These are phyloP conservation scores for Saccopteryx leptura DNA, from an alignment of 2,113 vertebrate species.

Conservation along the genomic window DNA sequence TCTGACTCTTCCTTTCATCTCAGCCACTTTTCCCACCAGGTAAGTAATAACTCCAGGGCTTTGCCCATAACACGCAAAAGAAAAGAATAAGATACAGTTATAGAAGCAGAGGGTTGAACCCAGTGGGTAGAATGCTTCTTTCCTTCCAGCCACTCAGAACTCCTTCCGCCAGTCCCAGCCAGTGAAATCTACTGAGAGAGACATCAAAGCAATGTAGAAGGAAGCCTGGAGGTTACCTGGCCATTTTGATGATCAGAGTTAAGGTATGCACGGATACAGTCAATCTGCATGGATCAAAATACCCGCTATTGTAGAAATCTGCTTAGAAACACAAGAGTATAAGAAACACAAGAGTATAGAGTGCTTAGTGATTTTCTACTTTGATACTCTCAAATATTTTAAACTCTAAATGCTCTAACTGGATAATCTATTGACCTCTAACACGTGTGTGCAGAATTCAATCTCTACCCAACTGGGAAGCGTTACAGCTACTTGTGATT, in stretches of 20 bases:
- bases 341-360: slow-evolving; percentile 8
- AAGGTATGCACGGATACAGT: neutral
- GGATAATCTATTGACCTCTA: slow-evolving; percentile 23
- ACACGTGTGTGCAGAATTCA: slow-evolving; percentile 4
- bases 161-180: neutral
- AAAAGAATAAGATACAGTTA: neutral
- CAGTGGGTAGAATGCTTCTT: neutral
- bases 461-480: neutral
- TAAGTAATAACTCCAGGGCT: neutral
- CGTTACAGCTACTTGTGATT: neutral
- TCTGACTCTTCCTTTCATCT: neutral
- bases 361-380: neutral
- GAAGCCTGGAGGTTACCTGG: neutral
- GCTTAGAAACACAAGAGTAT: slow-evolving; percentile 5
- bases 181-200: neutral
- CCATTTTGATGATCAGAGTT: neutral
- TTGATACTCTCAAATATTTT: slow-evolving; percentile 3
- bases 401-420: slow-evolving; percentile 4
- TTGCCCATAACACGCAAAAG: neutral
- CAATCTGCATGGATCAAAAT: neutral
- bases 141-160: neutral
- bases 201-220: neutral
- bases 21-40: neutral
- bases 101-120: neutral
- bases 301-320: neutral